Evolutionary conservation across 2,888 invertebrate genomes (phyloP), one percentile per base, ranked within the genome.

Genomic region (Erebia ligea): DNA sequence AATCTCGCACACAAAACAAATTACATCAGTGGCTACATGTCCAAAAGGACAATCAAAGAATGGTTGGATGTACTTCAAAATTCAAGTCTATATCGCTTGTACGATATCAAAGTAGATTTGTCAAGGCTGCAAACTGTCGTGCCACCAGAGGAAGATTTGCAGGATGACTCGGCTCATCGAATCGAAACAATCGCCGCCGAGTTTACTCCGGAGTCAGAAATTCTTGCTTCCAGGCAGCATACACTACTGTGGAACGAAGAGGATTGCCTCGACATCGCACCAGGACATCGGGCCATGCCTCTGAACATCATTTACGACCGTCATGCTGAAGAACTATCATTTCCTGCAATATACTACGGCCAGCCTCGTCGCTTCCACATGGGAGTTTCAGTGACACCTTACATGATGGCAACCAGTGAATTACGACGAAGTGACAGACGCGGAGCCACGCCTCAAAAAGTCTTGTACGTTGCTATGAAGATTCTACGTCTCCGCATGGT

Each of bases 261-360:
- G 15, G 75, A 80, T 77, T 83, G 73, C 69, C 76, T 83, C 56
- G n/a, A n/a, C n/a, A 79, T 83, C 72, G 81, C 81, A 75, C 80
- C 80, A 76, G 83, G 81, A 78, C 76, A 84, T 57, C 74, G 58
- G 72, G 73, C 75, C 19, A 77, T 59, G 5, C 82, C 84, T 52
- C 76, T 78, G 0, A 83, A 79, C n/a, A n/a, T n/a, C 76, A 79
- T 87, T 75, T 84, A 81, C 62, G 87, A 87, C 74, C 77, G 76
- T 71, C 83, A 86, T 79, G 85, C 85, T n/a, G 87, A 87, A 82
- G 87, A 88, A 69, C 67, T 88, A 21, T 86, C 87, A 4, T 88
- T 89, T 77, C 88, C 86, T 6, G 13, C 79, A 10, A 88, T 88
- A 76, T 90, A 89, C 79, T 79, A 71, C 40, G 88, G 88, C 9